These are phyloP conservation scores for Lordiphosa clarofinis DNA, from an alignment of 1,140 invertebrate genomes.

Conservation along the genomic window DNA sequence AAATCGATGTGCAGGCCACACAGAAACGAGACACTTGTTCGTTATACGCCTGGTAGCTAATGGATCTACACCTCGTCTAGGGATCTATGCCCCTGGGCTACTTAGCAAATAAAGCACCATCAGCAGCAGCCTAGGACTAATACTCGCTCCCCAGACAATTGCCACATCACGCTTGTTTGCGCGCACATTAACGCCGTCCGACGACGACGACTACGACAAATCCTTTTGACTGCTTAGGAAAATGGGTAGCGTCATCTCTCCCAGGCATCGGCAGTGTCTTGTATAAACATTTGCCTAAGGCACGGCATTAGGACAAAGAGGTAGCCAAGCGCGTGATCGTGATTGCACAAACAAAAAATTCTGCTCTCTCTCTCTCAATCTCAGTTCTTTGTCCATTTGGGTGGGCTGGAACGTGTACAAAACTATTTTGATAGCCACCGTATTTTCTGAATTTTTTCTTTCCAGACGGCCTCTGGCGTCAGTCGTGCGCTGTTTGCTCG, in stretches of 20 bases:
- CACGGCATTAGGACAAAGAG: constrained; percentile 57
- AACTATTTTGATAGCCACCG: constrained; percentile 73
- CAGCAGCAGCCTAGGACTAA: constrained; percentile 7
- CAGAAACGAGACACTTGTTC: constrained; percentile 32
- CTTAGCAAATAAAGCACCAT: constrained; percentile 39
- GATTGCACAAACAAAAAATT: constrained; percentile 55
- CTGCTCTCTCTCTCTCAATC: too few species aligned
- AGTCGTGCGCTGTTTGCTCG: constrained; percentile 50
- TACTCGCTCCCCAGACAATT: constrained; percentile 63
- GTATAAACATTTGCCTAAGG: constrained; percentile 64
- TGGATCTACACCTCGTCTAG: constrained; percentile 62
- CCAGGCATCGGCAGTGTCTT: constrained; percentile 47
- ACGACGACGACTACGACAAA: constrained; percentile 48
- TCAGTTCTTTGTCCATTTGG: constrained; percentile 53
- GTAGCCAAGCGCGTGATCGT: constrained; percentile 63
- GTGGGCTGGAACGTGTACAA: constrained; percentile 66
- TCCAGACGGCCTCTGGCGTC: constrained; percentile 43
- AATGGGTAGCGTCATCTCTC: constrained; percentile 18
- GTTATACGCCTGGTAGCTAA: constrained; percentile 55
- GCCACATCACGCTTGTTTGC: constrained; percentile 74
- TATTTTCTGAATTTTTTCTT: constrained; percentile 21
- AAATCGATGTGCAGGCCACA: constrained; percentile 10
- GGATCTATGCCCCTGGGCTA: constrained; percentile 30
- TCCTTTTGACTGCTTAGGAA: constrained; percentile 66
- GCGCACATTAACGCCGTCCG: constrained; percentile 67